Evolutionary conservation across 2,888 invertebrate genomes (phyloP), one percentile per base, ranked within the genome.

Genomic region (Netelia inedita): DNA sequence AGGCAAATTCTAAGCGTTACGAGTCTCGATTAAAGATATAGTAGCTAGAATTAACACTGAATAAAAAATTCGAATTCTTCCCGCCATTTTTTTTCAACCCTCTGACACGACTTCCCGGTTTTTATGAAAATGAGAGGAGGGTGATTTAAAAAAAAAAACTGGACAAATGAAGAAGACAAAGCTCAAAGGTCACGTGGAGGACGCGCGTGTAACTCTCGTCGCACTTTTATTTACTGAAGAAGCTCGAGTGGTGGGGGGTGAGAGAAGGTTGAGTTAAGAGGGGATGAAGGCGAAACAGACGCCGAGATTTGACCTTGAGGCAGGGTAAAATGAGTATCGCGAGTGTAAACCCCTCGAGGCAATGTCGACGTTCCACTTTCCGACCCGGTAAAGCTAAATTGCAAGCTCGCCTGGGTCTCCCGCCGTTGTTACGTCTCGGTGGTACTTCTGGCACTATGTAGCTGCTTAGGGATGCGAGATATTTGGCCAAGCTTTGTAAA

Each of bases 331-430:
- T 65, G 74, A 79, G 76, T 78, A 72, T 68, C 35, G 55, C 63
- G 50, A 69, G 78, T 81, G 76, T 69, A 69, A 66, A 82, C n/a
- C 81, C 74, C 81, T 85, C 23, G 81, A 74, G 76, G 69, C 68
- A 59, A 35, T 65, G 74, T 65, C 71, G 53, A 65, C 69, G 85
- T 85, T 71, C 81, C 85, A 85, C 79, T 82, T 85, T 85, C 68
- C 50, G 78, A 43, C 65, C 28, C 43, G 71, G 65, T 14, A 78
- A 23, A 71, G 65, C 69, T 79, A 73, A 81, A 73, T 81, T 73
- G 59, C 74, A 71, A 71, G 79, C 53, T 73, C 50, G 8, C 72
- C 76, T 21, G 66, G 53, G 41, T 23, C 61, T 63, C 41, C 16
- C 55, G 23, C 16, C 16, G 23, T 19, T 66, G 69, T 53, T 57